These are phyloP conservation scores for Pedionomus torquatus DNA, from an alignment of 2,113 vertebrate genomes.

Conservation along the genomic window DNA sequence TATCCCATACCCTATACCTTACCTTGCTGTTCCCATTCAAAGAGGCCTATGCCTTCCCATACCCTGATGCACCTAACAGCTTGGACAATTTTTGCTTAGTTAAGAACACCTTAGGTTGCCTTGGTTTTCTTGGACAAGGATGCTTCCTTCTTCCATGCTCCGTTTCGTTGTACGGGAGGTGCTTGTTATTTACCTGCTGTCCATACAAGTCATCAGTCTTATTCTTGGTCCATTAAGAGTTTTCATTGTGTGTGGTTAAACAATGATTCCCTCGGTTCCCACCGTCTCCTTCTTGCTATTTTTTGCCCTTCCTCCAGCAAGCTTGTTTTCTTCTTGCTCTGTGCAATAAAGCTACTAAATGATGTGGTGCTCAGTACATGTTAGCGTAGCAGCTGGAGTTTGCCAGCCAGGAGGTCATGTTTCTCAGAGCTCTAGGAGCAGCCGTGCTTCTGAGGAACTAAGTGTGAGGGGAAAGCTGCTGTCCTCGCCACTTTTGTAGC, in stretches of 20 bases:
- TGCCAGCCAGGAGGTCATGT: not conserved
- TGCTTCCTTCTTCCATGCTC: not conserved
- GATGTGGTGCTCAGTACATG: rapidly evolving
- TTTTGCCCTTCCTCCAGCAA: not conserved
- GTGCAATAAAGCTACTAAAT: not conserved
- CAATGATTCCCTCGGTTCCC: not conserved
- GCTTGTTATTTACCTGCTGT: not conserved
- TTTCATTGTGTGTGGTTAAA: not conserved
- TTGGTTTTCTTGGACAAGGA: not conserved
- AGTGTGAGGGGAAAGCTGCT: not conserved
- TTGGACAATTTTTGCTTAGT: not conserved
- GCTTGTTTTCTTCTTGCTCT: not conserved
- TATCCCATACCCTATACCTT: not conserved
- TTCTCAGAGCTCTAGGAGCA: not conserved
- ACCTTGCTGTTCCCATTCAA: not conserved
- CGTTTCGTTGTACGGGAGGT: not conserved
- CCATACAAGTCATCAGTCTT: not conserved
- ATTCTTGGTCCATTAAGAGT: not conserved
- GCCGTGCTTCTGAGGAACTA: not conserved
- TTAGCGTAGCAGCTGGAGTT: not conserved
- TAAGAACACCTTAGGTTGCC: not conserved
- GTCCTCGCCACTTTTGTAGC: not conserved
- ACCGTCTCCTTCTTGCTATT: not conserved
- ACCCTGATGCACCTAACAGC: not conserved
- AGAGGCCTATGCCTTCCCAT: not conserved